phyloP scores from a whole-genome alignment of 2,888 invertebrate species.

The Drosophila gaucha region DNA sequence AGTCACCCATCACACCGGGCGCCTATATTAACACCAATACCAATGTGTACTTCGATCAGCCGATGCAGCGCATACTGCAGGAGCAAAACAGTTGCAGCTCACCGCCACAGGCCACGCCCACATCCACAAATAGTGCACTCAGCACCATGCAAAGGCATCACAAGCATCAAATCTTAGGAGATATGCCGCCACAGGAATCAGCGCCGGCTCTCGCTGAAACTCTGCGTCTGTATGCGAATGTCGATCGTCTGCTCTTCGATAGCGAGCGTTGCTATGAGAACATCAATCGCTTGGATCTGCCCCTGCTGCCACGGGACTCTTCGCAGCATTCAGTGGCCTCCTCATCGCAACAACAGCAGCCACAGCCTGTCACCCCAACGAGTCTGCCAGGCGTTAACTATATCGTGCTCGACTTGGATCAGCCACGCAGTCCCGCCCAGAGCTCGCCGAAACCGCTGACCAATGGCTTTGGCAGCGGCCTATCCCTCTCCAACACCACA shows the following conservation, averaged over 20 bases:
- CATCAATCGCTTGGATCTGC: slow-evolving; percentile 76
- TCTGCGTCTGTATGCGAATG: slow-evolving; percentile 80
- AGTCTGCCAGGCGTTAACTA: slow-evolving; percentile 81
- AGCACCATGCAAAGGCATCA: slow-evolving; percentile 43
- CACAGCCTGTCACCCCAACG: slow-evolving; percentile 64
- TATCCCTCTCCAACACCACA: slow-evolving; percentile 44
- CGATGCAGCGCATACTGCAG: slow-evolving; percentile 58
- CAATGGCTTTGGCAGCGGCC: slow-evolving; percentile 59
- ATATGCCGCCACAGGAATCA: slow-evolving; percentile 83
- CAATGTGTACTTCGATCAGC: slow-evolving; percentile 87
- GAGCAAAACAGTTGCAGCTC: slow-evolving; percentile 58
- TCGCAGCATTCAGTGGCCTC: slow-evolving; percentile 52
- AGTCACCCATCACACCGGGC: slow-evolving; percentile 61
- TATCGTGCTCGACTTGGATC: slow-evolving; percentile 84
- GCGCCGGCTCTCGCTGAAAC: slow-evolving; percentile 79
- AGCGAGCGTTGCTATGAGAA: slow-evolving; percentile 82
- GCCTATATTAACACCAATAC: slow-evolving; percentile 85
- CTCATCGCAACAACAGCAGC: slow-evolving; percentile 11
- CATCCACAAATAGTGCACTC: slow-evolving; percentile 35
- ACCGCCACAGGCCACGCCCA: slow-evolving; percentile 29
- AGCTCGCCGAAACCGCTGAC: slow-evolving; percentile 51
- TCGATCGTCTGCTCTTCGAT: slow-evolving; percentile 65
- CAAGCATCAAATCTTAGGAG: slow-evolving; percentile 36
- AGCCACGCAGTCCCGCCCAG: slow-evolving; percentile 79
- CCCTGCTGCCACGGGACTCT: slow-evolving; percentile 59